Percentiles rank a stretch among this genome's conserved stretches.
Conservation (phyloP, 2,888 invertebrate genomes). For the Electrophaes corylata region DNA sequence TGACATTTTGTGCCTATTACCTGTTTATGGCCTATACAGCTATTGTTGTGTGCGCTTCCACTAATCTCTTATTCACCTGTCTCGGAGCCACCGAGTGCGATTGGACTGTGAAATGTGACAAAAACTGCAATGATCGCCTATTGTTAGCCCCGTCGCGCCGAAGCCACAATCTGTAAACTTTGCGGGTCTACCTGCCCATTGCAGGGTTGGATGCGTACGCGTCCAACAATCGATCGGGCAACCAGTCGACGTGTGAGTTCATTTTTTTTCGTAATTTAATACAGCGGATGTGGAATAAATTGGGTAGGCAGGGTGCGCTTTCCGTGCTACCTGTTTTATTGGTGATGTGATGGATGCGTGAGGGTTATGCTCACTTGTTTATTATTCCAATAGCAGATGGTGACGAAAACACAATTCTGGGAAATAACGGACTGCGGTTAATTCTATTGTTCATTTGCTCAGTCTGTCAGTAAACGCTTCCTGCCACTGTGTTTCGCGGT, state of each 20-base stretch:
- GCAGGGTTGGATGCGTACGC: constrained; percentile 63
- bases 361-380: constrained; percentile 47
- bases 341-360: constrained; percentile 58
- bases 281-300: constrained; percentile 82
- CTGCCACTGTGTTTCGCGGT: constrained; percentile 73
- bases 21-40: constrained; percentile 77
- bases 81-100: constrained; percentile 68
- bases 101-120: constrained; percentile 81
- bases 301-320: constrained; percentile 81
- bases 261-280: constrained; percentile 77
- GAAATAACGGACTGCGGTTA: constrained; percentile 72
- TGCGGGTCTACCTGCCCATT: constrained; percentile 78
- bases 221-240: constrained; percentile 69
- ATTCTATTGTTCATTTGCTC: constrained; percentile 65
- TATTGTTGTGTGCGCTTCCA: constrained; percentile 77
- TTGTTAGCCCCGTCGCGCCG: constrained; percentile 52
- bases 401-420: constrained; percentile 65
- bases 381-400: constrained; percentile 61
- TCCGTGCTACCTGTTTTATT: constrained; percentile 79
- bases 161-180: constrained; percentile 76
- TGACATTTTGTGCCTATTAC: constrained; percentile 70
- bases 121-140: constrained; percentile 77
- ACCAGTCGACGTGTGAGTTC: constrained; percentile 76
- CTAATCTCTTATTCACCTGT: constrained; percentile 80
- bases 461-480: constrained; percentile 62